Conservation (phyloP, 2,113 vertebrate genomes). For the Thinocorus orbignyianus region DNA sequence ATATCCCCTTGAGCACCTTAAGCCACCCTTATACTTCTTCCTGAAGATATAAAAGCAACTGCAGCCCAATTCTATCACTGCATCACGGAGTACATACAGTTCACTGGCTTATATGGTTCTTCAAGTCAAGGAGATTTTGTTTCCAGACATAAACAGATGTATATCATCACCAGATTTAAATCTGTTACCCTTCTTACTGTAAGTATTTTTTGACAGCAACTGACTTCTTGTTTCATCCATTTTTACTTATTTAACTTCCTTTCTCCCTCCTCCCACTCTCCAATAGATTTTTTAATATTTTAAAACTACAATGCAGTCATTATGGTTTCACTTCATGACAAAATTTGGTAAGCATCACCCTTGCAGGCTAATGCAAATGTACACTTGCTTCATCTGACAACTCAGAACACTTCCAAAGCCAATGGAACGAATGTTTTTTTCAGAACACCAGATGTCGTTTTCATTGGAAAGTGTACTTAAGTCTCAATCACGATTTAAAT, state of each 20-base stretch:
- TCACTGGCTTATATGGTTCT: background rate
- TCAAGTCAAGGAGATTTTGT: background rate
- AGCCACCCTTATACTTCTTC: background rate
- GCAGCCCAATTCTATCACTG: background rate
- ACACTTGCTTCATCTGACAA: background rate
- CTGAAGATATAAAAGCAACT: background rate
- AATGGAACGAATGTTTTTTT: background rate
- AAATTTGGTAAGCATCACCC: background rate
- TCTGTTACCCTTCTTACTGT: background rate
- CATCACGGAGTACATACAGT: background rate
- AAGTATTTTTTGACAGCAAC: background rate
- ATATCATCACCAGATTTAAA: background rate
- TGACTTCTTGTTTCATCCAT: background rate
- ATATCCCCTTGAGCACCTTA: background rate
- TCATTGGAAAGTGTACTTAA: background rate
- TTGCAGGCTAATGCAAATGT: background rate
- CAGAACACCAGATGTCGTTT: background rate
- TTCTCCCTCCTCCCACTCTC: rapidly evolving
- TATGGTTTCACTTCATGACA: rapidly evolving
- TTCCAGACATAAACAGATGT: background rate
- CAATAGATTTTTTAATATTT: background rate
- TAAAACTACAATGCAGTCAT: background rate
- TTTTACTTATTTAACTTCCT: background rate
- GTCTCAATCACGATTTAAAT: background rate
- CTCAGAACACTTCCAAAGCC: background rate